Conservation (phyloP, 53 echinoderm and acorn worm genomes). For the Henricia sp. region DNA sequence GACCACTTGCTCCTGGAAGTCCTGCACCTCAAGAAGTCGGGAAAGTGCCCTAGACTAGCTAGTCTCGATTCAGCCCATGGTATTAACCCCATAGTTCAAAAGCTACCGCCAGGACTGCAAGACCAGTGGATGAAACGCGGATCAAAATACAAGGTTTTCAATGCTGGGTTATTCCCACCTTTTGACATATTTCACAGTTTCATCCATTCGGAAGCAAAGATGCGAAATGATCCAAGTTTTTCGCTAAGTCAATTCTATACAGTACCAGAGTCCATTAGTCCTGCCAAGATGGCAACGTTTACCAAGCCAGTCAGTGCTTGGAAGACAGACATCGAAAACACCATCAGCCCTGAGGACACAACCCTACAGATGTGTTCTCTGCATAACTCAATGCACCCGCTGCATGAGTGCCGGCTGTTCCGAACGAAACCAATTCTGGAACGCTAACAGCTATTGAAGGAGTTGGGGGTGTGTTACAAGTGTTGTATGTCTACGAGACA, state of each 20-base stretch:
- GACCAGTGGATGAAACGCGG: background rate
- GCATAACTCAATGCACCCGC: slow-evolving; percentile 38
- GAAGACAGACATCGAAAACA: background rate
- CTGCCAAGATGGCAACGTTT: background rate
- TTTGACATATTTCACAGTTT: background rate
- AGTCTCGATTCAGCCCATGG: too few relatives aligned
- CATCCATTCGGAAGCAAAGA: slow-evolving; percentile 2
- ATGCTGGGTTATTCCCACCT: slow-evolving; percentile 7
- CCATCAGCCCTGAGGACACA: background rate
- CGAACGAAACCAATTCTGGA: background rate
- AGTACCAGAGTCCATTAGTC: background rate
- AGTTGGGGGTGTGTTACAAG: slow-evolving; percentile 42
- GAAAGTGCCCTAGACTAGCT: background rate
- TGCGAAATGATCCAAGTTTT: background rate
- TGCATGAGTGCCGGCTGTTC: slow-evolving; percentile 45
- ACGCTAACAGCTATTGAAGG: slow-evolving; percentile 23
- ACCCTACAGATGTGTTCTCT: slow-evolving; percentile 16
- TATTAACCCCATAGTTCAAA: too few relatives aligned
- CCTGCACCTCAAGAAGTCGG: background rate
- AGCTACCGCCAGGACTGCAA: too few relatives aligned
- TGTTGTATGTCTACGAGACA: slow-evolving; percentile 27
- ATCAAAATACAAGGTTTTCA: slow-evolving; percentile 14
- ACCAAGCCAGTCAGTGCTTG: slow-evolving; percentile 10
- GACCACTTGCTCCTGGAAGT: background rate
- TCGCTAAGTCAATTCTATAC: background rate